These are phyloP conservation scores for Cinclus mexicanus DNA, from an alignment of 2,113 vertebrate species.

Conservation along the genomic window DNA sequence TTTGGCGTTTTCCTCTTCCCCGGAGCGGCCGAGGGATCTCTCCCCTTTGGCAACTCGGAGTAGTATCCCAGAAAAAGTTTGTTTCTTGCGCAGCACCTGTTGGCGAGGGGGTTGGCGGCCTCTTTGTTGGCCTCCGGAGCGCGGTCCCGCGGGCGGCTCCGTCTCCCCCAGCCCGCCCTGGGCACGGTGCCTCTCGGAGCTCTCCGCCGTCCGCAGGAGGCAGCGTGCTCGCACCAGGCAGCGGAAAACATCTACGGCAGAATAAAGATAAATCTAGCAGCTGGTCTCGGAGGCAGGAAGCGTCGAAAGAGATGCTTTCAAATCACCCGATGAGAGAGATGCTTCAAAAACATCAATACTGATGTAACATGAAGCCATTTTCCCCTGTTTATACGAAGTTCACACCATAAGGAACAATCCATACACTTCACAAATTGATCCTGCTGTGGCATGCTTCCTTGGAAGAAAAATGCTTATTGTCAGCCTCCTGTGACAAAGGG, in stretches of 20 bases:
- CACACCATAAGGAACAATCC: not conserved
- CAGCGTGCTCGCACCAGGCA: not conserved
- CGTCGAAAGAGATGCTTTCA: not conserved
- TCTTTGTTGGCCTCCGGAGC: not conserved
- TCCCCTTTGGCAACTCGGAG: too few species aligned
- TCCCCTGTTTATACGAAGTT: not conserved
- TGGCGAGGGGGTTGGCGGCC: rapidly evolving
- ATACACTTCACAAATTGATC: not conserved
- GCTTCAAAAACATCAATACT: not conserved
- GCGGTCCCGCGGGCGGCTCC: not conserved
- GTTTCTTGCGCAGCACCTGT: not conserved
- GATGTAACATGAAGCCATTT: not conserved
- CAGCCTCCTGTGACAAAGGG: not conserved
- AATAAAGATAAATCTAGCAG: not conserved
- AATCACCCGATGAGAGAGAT: not conserved
- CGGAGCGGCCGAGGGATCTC: too few species aligned
- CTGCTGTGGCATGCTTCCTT: not conserved
- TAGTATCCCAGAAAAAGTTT: not conserved
- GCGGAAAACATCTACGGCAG: not conserved
- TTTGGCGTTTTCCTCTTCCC: too few species aligned
- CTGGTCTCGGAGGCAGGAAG: not conserved
- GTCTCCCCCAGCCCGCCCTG: not conserved
- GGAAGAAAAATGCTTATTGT: not conserved
- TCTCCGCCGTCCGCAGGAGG: not conserved
- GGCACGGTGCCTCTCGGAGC: not conserved